Base-by-base conservation (phyloP, 2,113 vertebrate species). In the Cnemophilus loriae region DNA sequence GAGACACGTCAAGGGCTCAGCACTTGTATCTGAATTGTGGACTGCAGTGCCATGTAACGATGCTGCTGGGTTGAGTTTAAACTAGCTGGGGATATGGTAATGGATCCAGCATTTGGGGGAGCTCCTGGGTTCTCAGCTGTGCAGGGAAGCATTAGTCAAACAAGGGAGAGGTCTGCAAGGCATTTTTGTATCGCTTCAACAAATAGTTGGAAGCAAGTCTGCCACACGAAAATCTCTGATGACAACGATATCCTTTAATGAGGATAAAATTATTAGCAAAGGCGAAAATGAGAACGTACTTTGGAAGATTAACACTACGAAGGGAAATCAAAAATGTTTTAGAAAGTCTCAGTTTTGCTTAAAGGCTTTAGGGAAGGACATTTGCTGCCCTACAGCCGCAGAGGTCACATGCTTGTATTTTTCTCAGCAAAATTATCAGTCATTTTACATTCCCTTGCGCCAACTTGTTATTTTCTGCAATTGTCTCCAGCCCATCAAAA, bases 401-500 rank as follows among this genome's bases (percentile, higher is more conserved):
- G 32, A 96, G 90, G 90, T 94, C 75, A 89, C 37, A 50, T 49
- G 24, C 19, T 63, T 26, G 2, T 61, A 64, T 53, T 60, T 94
- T 93, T 91, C 85, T 39, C 80, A 78, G 37, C 50, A 91, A 92
- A 97, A 93, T 95, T 94, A 94, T 93, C 91, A 77, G 55, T 61
- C 44, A 83, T 89, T 50, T 61, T 73, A 41, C 37, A 70, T 94
- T 94, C 61, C 67, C 71, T 86, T 70, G 53, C 93, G 74, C 78
- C 67, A 91, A 61, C 74, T 92, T 92, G 71, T 94, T 95, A 89
- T 95, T 95, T 96, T 97, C 90, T 91, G 19, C 42, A 91, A 91
- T 89, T 83, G 61, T 78, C 56, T 90, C 84, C 74, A 91, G 81
- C 42, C 8, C 63, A 83, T 88, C 33, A 89, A 83, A 91, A 88